phyloP scores from a whole-genome alignment of 2,113 vertebrate genomes.

The Rana temporaria region DNA sequence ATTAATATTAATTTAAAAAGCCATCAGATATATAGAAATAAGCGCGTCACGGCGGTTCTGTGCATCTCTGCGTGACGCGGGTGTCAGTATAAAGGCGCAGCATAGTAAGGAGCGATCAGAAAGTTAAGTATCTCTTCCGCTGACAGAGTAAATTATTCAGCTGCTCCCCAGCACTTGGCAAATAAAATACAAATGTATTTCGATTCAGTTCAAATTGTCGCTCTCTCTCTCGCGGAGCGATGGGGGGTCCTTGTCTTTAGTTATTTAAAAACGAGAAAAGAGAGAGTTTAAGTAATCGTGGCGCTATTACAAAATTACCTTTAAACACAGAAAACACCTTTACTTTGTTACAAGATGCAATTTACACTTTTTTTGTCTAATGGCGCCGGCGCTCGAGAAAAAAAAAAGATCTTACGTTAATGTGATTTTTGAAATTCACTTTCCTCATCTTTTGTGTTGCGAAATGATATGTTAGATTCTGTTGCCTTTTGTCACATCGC shows the following conservation, averaged over 20 bases:
- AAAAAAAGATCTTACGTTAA: slow-evolving; percentile 78
- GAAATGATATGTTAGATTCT: slow-evolving; percentile 79
- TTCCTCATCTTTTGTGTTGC: slow-evolving; percentile 75
- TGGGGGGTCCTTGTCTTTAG: slow-evolving; percentile 89
- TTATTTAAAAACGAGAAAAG: slow-evolving; percentile 96
- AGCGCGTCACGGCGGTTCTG: slow-evolving; percentile 81
- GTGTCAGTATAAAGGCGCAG: slow-evolving; percentile 83
- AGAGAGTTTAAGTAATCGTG: slow-evolving; percentile 96
- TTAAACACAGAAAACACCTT: slow-evolving; percentile 89
- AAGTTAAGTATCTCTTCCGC: slow-evolving; percentile 84
- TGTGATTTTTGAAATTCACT: slow-evolving; percentile 85
- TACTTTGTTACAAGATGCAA: slow-evolving; percentile 87
- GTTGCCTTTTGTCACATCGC: slow-evolving; percentile 78
- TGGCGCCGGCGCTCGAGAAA: slow-evolving; percentile 74
- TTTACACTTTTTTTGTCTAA: slow-evolving; percentile 84
- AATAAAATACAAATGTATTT: slow-evolving; percentile 94
- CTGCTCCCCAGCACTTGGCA: slow-evolving; percentile 84
- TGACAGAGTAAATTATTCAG: slow-evolving; percentile 82
- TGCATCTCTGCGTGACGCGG: slow-evolving; percentile 70
- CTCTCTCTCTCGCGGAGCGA: slow-evolving; percentile 84
- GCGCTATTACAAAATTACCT: slow-evolving; percentile 91
- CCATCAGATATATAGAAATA: slow-evolving; percentile 78
- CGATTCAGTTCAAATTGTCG: slow-evolving; percentile 93
- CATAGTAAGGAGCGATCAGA: slow-evolving; percentile 82
- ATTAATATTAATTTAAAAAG: too few relatives aligned